These are phyloP conservation scores for Aphaenogaster floridana DNA, from an alignment of 1,140 invertebrate species.

Conservation along the genomic window DNA sequence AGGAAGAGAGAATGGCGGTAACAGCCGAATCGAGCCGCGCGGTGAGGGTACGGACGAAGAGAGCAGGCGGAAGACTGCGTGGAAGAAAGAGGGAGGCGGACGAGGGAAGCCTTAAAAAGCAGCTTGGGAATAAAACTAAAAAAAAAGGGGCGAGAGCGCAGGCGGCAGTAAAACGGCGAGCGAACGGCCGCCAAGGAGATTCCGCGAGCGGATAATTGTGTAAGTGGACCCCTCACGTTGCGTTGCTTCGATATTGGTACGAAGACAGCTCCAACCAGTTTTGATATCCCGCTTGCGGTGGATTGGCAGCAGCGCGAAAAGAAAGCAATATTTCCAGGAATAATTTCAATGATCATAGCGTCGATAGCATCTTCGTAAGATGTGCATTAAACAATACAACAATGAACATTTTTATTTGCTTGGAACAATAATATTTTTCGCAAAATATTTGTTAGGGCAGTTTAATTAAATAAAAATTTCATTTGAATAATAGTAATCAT, in stretches of 20 bases:
- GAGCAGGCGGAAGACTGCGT: constrained; percentile 51
- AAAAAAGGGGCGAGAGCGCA: constrained; percentile 68
- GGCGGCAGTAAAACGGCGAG: constrained; percentile 80
- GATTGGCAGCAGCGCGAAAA: constrained; percentile 42
- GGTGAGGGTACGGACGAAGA: constrained; percentile 37
- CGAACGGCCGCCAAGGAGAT: constrained; percentile 79
- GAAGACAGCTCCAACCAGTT: constrained; percentile 41
- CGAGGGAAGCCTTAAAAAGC: constrained; percentile 65
- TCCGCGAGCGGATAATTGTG: constrained; percentile 84
- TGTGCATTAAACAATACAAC: not conserved
- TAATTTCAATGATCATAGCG: not conserved
- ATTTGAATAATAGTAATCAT: not conserved
- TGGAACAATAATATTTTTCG: not conserved
- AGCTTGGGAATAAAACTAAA: constrained; percentile 69
- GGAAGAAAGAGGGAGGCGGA: constrained; percentile 68
- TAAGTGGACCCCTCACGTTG: constrained; percentile 79
- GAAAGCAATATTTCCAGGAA: constrained; percentile 2
- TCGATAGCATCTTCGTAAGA: not conserved
- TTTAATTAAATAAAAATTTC: not conserved
- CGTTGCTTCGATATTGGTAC: constrained; percentile 57
- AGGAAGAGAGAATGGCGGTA: constrained; percentile 52
- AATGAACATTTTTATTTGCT: not conserved
- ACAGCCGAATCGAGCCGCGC: constrained; percentile 10
- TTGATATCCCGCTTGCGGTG: constrained; percentile 42
- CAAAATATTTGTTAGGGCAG: not conserved